A percentile compares a stretch with the other conserved stretches of the same genome.
Conservation (phyloP, 2,797 vertebrate species). For the Dicrostonyx torquatus region DNA sequence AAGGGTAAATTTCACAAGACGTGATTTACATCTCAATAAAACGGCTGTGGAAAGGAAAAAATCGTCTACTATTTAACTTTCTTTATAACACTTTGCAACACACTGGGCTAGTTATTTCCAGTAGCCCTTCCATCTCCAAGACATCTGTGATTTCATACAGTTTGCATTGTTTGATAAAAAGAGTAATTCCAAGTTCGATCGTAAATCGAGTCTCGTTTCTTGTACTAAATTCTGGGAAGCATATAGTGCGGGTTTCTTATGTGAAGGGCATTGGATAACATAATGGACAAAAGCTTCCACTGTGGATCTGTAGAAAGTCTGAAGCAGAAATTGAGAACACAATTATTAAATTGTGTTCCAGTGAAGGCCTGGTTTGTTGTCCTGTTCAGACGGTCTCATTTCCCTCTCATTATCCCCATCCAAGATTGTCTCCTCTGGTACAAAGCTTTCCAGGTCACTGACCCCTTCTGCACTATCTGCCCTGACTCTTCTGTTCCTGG, state of each 20-base stretch:
- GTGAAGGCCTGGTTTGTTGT: slow-evolving; percentile 63
- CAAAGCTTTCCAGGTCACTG: slow-evolving; percentile 19
- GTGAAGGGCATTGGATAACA: slow-evolving; percentile 56
- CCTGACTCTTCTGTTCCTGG: neutral
- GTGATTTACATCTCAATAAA: slow-evolving; percentile 41
- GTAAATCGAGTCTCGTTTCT: slow-evolving; percentile 50
- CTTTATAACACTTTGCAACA: slow-evolving; percentile 17
- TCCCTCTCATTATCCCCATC: neutral
- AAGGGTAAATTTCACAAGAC: slow-evolving; percentile 13
- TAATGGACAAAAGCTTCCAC: slow-evolving; percentile 68
- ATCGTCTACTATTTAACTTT: slow-evolving; percentile 3
- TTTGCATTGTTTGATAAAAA: slow-evolving; percentile 51
- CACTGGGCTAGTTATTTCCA: slow-evolving; percentile 25
- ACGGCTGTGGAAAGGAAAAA: slow-evolving; percentile 4
- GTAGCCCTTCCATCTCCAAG: slow-evolving; percentile 6
- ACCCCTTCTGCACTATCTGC: neutral
- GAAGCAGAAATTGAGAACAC: slow-evolving; percentile 65
- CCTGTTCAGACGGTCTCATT: neutral
- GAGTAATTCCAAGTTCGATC: slow-evolving; percentile 43
- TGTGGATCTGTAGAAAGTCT: slow-evolving; percentile 57
- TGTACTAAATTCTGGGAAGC: slow-evolving; percentile 50
- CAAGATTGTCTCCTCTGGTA: neutral
- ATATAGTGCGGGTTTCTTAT: slow-evolving; percentile 56
- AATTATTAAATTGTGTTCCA: slow-evolving; percentile 71
- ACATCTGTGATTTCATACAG: neutral